Conservation (phyloP, 2,888 invertebrate genomes). For the Rotaria macrura region DNA sequence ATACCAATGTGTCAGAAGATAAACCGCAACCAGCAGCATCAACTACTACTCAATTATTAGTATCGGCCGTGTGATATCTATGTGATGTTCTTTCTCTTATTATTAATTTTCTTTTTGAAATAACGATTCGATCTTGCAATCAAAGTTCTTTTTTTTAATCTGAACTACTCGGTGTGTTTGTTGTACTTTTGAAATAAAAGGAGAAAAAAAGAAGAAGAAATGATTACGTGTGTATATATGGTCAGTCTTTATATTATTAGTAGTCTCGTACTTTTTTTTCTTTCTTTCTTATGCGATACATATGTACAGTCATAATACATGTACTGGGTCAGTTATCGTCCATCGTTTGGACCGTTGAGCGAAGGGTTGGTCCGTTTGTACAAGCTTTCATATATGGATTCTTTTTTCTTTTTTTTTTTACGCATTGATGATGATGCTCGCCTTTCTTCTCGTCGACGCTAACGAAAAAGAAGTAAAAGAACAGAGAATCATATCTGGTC, state of each 20-base stretch:
- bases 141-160: neutral
- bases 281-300: neutral
- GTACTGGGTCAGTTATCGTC: slow-evolving; percentile 19
- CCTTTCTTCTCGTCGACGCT: neutral
- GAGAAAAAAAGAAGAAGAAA: neutral
- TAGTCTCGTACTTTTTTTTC: slow-evolving; percentile 6
- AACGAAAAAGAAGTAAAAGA: neutral
- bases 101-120: neutral
- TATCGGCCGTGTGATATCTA: neutral
- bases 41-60: neutral
- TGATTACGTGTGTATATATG: neutral
- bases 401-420: neutral
- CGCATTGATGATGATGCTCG: slow-evolving; percentile 15
- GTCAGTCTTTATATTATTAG: neutral
- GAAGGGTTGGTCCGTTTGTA: neutral
- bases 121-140: neutral
- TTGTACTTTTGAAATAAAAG: neutral
- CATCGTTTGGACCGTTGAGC: neutral
- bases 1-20: neutral
- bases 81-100: neutral
- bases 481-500: slow-evolving; percentile 2
- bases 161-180: slow-evolving; percentile 3
- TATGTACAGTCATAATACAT: neutral
- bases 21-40: neutral
- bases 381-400: neutral